Percentiles rank a stretch among this genome's conserved stretches.
These are phyloP conservation scores for Platycheirus rosarum DNA, from an alignment of 2,888 invertebrate genomes.

Conservation along the genomic window DNA sequence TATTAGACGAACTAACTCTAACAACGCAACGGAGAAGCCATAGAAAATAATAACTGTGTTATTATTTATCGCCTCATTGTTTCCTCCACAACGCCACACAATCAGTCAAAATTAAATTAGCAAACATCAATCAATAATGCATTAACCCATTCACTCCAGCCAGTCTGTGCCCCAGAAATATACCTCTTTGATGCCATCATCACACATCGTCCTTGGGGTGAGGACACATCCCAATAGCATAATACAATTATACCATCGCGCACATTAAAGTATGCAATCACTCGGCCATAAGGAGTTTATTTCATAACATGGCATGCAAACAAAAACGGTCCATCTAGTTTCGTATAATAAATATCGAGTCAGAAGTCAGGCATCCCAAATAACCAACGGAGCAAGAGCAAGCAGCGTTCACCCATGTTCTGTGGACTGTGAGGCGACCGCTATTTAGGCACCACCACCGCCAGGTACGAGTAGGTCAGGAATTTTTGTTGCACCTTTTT, in stretches of 20 bases:
- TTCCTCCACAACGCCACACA: slow-evolving; percentile 29
- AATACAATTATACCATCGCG: slow-evolving; percentile 54
- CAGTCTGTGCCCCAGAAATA: background rate
- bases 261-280: slow-evolving; percentile 51
- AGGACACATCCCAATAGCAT: slow-evolving; percentile 55
- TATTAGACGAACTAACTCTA: background rate
- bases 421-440: background rate
- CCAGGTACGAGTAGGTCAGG: slow-evolving; percentile 17
- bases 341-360: slow-evolving; percentile 6
- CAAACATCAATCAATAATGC: slow-evolving; percentile 71
- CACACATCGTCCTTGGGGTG: slow-evolving; percentile 28
- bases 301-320: slow-evolving; percentile 66
- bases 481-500: slow-evolving; percentile 45
- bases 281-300: slow-evolving; percentile 64
- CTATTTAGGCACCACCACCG: background rate
- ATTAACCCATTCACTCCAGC: slow-evolving; percentile 62
- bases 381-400: slow-evolving; percentile 15
- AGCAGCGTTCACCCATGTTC: background rate
- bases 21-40: background rate
- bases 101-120: slow-evolving; percentile 70
- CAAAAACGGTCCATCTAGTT: slow-evolving; percentile 35
- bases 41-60: slow-evolving; percentile 39
- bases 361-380: slow-evolving; percentile 51
- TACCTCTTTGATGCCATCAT: slow-evolving; percentile 9
- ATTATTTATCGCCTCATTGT: slow-evolving; percentile 58